Percentiles rank a stretch among this genome's conserved stretches.
Conservation (phyloP, 1,140 invertebrate genomes). For the Lanistes nyassanus region DNA sequence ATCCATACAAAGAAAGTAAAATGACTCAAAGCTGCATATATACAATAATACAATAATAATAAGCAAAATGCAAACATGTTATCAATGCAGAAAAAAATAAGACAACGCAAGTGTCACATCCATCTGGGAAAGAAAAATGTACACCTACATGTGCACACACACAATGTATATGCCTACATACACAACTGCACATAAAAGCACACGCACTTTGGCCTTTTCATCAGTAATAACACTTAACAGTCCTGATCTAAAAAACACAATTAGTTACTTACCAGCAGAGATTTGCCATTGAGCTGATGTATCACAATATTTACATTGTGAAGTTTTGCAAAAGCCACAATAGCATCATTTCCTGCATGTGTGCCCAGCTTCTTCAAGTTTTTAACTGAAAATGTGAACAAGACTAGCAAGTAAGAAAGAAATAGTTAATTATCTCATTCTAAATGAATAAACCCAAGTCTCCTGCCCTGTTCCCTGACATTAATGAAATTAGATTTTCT, state of each 20-base stretch:
- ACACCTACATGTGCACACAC: neutral
- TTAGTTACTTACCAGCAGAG: slow-evolving; percentile 63
- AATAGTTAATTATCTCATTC: too few relatives aligned
- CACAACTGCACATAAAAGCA: too few relatives aligned
- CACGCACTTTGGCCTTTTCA: too few relatives aligned
- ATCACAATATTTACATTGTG: slow-evolving; percentile 70
- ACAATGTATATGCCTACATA: neutral
- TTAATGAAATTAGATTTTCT: too few relatives aligned
- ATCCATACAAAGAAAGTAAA: too few relatives aligned
- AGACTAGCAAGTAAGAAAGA: neutral
- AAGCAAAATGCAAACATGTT: neutral
- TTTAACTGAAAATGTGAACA: slow-evolving; percentile 63
- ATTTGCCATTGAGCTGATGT: slow-evolving; percentile 70
- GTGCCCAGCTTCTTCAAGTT: slow-evolving; percentile 68
- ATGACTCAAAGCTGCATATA: neutral
- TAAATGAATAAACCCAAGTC: too few relatives aligned
- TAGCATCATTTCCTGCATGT: slow-evolving; percentile 72
- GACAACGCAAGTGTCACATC: neutral
- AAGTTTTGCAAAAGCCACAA: slow-evolving; percentile 71
- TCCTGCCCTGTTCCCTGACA: too few relatives aligned
- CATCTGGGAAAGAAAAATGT: neutral
- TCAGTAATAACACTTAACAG: neutral
- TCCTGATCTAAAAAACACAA: neutral
- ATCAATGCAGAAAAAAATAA: neutral
- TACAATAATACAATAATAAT: neutral